Conservation (phyloP, 2,113 vertebrate genomes). For the Cyprinus carpio region DNA sequence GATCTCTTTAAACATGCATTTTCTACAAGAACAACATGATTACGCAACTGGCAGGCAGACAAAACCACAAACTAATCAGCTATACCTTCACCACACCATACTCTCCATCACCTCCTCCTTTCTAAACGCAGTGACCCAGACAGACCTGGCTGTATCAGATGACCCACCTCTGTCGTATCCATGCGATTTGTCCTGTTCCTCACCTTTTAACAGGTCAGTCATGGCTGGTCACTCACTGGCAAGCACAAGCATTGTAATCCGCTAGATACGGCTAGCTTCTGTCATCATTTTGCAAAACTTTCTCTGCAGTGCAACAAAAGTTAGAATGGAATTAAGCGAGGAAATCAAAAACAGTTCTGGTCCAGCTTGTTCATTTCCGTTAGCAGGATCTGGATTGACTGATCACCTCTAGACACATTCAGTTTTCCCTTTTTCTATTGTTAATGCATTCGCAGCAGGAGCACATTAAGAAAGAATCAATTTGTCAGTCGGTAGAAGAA, state of each 20-base stretch:
- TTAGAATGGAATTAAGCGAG: not conserved
- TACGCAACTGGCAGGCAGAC: conserved; percentile 29
- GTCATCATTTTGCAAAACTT: not conserved
- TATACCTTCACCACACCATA: conserved; percentile 15
- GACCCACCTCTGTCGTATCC: conserved; percentile 51
- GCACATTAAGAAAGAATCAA: conserved; percentile 70
- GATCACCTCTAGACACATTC: conserved; percentile 28
- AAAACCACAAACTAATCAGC: conserved; percentile 19
- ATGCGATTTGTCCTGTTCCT: conserved; percentile 15
- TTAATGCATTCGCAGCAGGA: conserved; percentile 41
- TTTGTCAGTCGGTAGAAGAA: conserved; percentile 65
- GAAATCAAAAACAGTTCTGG: not conserved
- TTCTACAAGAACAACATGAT: not conserved
- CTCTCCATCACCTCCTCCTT: conserved; percentile 5
- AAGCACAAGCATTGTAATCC: not conserved
- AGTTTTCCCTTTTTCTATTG: conserved; percentile 19
- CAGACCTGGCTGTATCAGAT: conserved; percentile 49
- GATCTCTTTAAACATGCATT: not conserved
- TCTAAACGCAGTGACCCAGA: conserved; percentile 34
- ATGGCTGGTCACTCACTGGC: conserved; percentile 17
- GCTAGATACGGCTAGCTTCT: not conserved
- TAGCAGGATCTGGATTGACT: not conserved
- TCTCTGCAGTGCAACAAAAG: not conserved
- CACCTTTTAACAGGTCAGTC: conserved; percentile 6
- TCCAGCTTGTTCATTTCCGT: conserved; percentile 14